Evolutionary conservation across 2,113 vertebrate species (phyloP).

Genomic region (Irena cyanogastra): DNA sequence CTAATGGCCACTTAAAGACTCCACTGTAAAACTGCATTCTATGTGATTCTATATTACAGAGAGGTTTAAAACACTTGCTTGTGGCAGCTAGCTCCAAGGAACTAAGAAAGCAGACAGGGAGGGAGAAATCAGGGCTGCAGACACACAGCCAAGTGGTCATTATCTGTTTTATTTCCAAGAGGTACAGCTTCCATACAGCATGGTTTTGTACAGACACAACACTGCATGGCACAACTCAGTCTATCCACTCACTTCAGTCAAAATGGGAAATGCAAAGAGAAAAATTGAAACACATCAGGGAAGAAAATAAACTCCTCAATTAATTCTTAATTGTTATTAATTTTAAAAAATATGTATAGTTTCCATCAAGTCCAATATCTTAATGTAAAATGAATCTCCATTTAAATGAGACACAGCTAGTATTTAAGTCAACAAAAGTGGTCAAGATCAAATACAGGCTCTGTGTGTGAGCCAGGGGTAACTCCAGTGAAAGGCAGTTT

Average conservation of each 20-base stretch:
- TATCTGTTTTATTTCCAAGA: slow-evolving; percentile 3
- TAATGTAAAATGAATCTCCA: background rate
- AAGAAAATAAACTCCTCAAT: background rate
- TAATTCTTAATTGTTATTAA: background rate
- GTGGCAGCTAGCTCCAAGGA: background rate
- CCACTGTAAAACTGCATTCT: background rate
- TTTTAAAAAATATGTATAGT: background rate
- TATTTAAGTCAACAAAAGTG: background rate
- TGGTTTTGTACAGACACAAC: background rate
- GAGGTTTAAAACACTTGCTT: background rate
- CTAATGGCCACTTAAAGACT: background rate
- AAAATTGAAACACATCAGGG: background rate
- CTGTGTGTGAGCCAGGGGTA: background rate
- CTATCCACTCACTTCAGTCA: background rate
- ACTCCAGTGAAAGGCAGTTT: background rate
- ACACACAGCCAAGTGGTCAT: background rate
- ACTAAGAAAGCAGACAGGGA: background rate
- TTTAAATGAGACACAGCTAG: background rate
- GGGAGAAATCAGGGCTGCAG: background rate
- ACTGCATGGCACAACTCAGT: background rate
- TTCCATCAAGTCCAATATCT: background rate
- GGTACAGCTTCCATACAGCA: background rate
- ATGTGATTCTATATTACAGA: background rate
- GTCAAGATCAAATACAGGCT: background rate
- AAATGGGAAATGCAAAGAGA: background rate